Evolutionary conservation across 2,797 vertebrate genomes (phyloP), one percentile per base, ranked within the genome.

Genomic region (Pseudochaenichthys georgianus): DNA sequence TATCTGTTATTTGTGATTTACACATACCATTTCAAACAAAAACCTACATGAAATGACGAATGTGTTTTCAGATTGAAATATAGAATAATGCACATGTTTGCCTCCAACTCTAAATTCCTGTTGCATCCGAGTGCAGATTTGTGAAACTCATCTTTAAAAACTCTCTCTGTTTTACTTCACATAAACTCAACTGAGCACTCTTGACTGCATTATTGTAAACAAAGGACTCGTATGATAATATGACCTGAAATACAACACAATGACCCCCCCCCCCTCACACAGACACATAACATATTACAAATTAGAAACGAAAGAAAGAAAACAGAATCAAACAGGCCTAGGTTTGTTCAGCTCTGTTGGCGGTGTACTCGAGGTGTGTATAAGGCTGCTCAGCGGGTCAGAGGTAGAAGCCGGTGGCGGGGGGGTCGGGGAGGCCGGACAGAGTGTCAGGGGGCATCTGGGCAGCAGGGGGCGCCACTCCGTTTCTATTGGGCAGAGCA

Each of bases 161-260:
- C 58, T 83, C 34, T 28, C 28, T 28, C 28, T 28, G 3, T 28
- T 28, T 28, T 38, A 60, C 41, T 71, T 55, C 28, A 79, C 70
- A 77, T 63, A 43, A 83, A 86, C 51, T 61, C 59, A 65, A 59
- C 74, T 60, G 68, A 76, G 51, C 38, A 11, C 85, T 82, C 78
- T 78, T 84, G 60, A 92, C 90, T 88, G 88, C 89, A 88, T 92
- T 78, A 73, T 75, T 92, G 91, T 93, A 93, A 94, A 94, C 92
- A 92, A 91, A 90, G 75, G 83, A 92, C 89, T 91, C 81, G 48
- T 88, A 87, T 87, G 81, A 90, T 90, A 91, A 89, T 74, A 64
- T 75, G 76, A 90, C 67, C 76, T 66, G 50, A 76, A 84, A 77
- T 65, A 88, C 52, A 77, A 85, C 73, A 80, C 53, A 11, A 41